These are phyloP conservation scores for Calidris pugnax DNA, from an alignment of 2,113 vertebrate genomes.

Conservation along the genomic window DNA sequence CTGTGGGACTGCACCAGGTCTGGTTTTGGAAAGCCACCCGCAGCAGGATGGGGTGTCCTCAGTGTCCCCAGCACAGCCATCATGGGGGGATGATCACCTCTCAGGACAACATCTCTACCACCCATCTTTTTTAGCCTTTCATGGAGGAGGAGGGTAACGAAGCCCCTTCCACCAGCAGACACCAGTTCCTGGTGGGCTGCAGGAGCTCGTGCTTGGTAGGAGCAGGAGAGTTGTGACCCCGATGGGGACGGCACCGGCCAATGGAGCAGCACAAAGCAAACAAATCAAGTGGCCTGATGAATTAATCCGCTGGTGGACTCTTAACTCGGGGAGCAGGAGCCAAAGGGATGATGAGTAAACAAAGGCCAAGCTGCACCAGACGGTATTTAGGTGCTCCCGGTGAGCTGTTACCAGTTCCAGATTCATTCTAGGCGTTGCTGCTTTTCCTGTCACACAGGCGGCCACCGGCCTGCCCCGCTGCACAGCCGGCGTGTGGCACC, in stretches of 20 bases:
- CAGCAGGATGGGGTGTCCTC: fast-evolving
- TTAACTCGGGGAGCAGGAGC: background rate
- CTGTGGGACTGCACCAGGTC: background rate
- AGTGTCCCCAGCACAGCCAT: fast-evolving
- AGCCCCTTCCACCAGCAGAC: background rate
- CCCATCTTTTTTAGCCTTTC: background rate
- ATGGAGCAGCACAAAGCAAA: background rate
- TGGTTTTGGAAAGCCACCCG: background rate
- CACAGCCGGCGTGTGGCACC: background rate
- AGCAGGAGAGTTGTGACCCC: background rate
- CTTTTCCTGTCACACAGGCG: background rate
- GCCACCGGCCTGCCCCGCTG: background rate
- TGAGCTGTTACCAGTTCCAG: background rate
- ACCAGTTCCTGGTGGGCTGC: background rate
- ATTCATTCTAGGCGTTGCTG: background rate
- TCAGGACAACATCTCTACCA: background rate
- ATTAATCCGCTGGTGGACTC: background rate
- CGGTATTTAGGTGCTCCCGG: background rate
- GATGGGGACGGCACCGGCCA: fast-evolving
- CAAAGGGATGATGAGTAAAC: background rate
- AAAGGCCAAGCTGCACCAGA: background rate
- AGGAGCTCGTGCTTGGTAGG: fast-evolving
- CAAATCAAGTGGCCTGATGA: background rate
- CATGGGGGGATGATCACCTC: no score
- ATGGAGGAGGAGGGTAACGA: background rate